Conservation (phyloP, 2,888 invertebrate genomes). For the Platerodrilus igneus region DNA sequence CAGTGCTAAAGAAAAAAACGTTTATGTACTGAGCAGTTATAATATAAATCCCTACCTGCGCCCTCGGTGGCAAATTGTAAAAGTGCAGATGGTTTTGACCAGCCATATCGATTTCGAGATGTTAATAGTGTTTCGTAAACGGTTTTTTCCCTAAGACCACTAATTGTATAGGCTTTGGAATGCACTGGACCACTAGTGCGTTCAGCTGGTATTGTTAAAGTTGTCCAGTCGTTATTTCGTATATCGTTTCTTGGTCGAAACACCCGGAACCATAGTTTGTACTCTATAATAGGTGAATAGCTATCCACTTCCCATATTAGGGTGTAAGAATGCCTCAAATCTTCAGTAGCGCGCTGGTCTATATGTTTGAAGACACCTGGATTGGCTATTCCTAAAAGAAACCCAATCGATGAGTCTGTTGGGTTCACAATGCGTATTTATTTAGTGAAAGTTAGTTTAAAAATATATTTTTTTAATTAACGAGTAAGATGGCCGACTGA, state of each 20-base stretch:
- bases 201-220: conserved; percentile 66
- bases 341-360: conserved; percentile 47
- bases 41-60: conserved; percentile 63
- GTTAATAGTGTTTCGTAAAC: conserved; percentile 74
- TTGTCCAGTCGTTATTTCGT: conserved; percentile 59
- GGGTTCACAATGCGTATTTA: no score
- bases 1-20: conserved; percentile 29
- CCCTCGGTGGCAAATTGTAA: conserved; percentile 73
- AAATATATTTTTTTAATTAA: no score
- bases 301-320: conserved; percentile 84
- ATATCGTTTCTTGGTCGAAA: conserved; percentile 50
- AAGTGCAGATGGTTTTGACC: conserved; percentile 73
- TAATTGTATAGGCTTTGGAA: conserved; percentile 68
- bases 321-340: conserved; percentile 57
- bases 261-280: conserved; percentile 57
- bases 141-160: conserved; percentile 67
- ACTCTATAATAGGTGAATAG: conserved; percentile 72
- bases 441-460: no score
- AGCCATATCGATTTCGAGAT: conserved; percentile 81
- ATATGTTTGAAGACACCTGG: conserved; percentile 62
- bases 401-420: no score
- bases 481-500: no score
- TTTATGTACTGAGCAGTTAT: no score
- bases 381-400: conserved; percentile 59
- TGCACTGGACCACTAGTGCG: conserved; percentile 66